These are phyloP conservation scores for Mamestra brassicae DNA, from an alignment of 2,888 invertebrate genomes.

Conservation along the genomic window DNA sequence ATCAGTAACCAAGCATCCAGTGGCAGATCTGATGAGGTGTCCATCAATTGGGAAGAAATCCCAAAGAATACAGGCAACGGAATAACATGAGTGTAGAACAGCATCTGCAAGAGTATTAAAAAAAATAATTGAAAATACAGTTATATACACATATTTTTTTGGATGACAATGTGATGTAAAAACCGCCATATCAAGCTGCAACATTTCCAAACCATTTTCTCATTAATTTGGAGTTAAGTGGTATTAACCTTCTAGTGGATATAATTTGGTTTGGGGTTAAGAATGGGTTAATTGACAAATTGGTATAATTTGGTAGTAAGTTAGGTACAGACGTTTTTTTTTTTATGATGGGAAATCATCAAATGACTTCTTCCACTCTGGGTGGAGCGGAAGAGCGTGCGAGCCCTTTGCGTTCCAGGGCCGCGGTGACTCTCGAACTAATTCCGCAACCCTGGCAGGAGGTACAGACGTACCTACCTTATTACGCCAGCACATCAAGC, in stretches of 20 bases:
- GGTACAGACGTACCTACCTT: too few relatives aligned
- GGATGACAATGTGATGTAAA: too few relatives aligned
- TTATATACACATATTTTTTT: too few relatives aligned
- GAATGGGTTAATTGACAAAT: background rate
- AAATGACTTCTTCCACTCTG: too few relatives aligned
- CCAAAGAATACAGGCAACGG: constrained; percentile 83
- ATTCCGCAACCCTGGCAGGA: too few relatives aligned
- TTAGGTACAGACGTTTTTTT: too few relatives aligned
- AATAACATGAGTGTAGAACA: constrained; percentile 85
- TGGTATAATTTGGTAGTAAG: background rate
- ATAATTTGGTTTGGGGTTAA: background rate
- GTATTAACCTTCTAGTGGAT: background rate
- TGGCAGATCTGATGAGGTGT: constrained; percentile 70
- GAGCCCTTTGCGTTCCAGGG: too few relatives aligned
- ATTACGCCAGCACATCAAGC: too few relatives aligned
- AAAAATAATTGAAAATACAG: background rate
- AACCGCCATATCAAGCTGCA: background rate
- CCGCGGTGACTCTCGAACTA: too few relatives aligned
- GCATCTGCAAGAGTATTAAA: constrained; percentile 80
- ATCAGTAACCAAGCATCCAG: constrained; percentile 79
- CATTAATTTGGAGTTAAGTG: background rate
- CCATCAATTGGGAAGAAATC: constrained; percentile 77
- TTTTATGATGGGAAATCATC: too few relatives aligned
- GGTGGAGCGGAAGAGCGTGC: too few relatives aligned
- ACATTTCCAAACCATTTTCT: background rate